Base-by-base conservation (phyloP, 30 jellyfish, hydroid and myxozoan species). In the Phacellophora camtschatica region DNA sequence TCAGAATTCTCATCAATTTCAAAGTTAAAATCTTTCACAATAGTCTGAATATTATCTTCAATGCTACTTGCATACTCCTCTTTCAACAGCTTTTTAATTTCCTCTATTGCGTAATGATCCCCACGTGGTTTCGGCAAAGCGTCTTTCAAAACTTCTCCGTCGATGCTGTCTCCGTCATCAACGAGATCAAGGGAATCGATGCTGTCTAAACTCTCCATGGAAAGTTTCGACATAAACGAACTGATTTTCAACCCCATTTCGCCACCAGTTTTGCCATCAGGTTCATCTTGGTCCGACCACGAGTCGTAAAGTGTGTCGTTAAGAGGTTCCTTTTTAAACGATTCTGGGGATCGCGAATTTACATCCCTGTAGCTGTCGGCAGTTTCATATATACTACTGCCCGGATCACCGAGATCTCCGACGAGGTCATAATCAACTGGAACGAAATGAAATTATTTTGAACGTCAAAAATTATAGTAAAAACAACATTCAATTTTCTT, bases 171-270 rank as follows among this genome's bases (percentile, higher is more conserved):
- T 41, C 72, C 95, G 33, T 45, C 73, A 45, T 84, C 95, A n/a
- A 88, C 35, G 35, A 59, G 29, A 0, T 84, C 95, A 3, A 33
- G 29, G 3, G 95, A 84, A 19, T 71, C 95, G 12, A 84, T 63
- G 70, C 87, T 84, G 51, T 71, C 88, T n/a, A 84, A 41, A 25
- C 87, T 67, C 48, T 84, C 95, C 75, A 84, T 73, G 16, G 95
- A 84, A 0, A 67, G 80, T 23, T 61, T 63, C 20, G 87, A 72
- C 86, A 62, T 59, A 12, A 72, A 24, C 24, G 77, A 59, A 30
- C 95, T 41, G 74, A 58, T 54, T 29, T 73, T 71, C 6, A 29
- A 64, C 3, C 51, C 28, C 33, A 25, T 13, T 12, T 50, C 51
- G 27, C 57, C 81, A 15, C 66, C 46, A 23, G 12, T 1, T 4